Conservation (phyloP, 2,888 invertebrate species). For the Brachyptera risi region DNA sequence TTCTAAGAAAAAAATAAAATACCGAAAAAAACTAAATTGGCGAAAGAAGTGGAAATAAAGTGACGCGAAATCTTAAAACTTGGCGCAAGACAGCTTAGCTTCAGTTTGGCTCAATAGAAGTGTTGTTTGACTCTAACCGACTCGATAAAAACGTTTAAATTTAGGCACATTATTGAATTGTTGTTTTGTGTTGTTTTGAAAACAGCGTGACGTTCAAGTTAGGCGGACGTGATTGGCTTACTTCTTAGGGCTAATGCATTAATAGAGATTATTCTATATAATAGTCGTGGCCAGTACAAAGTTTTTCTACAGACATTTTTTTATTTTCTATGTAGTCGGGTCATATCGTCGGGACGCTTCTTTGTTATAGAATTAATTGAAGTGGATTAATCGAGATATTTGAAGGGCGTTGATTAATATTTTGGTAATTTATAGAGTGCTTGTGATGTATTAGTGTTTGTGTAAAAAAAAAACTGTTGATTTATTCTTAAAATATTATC, state of each 20-base stretch:
- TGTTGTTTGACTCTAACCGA: not conserved
- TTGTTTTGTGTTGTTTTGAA: not conserved
- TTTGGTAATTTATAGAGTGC: conserved; percentile 7
- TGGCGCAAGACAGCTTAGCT: too few species aligned
- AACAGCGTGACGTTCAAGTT: too few species aligned
- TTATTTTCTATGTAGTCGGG: too few species aligned
- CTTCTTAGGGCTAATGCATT: not conserved
- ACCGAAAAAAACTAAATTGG: too few species aligned
- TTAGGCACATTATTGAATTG: conserved; percentile 5
- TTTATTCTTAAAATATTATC: too few species aligned
- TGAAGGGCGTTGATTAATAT: not conserved
- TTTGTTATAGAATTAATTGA: too few species aligned
- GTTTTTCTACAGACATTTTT: too few species aligned
- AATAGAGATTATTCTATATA: not conserved
- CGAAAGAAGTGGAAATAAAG: too few species aligned
- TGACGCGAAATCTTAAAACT: too few species aligned
- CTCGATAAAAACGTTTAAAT: not conserved
- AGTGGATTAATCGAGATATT: not conserved
- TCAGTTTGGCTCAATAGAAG: not conserved
- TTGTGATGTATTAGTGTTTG: not conserved
- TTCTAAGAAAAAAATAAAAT: too few species aligned
- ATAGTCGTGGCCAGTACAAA: conserved; percentile 13
- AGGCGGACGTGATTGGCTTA: not conserved
- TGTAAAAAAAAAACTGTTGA: not conserved
- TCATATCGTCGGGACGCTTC: too few species aligned